These are phyloP conservation scores for Okapia johnstoni DNA, from an alignment of 2,113 vertebrate genomes.

Conservation along the genomic window DNA sequence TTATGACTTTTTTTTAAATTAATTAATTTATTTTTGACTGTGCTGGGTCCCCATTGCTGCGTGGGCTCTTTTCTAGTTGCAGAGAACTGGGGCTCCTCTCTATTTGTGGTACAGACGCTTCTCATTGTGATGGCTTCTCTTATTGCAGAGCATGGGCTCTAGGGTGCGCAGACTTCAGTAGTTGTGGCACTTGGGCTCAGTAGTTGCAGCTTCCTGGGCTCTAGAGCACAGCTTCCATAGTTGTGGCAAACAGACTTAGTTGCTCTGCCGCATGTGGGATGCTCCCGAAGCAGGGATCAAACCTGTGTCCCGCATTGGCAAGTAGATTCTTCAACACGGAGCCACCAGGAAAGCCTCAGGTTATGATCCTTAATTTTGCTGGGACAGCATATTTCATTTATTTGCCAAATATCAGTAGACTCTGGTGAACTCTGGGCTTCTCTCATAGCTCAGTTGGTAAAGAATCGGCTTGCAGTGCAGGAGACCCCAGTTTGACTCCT, in stretches of 20 bases:
- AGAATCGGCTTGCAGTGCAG: background rate
- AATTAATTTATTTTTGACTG: background rate
- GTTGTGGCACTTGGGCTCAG: background rate
- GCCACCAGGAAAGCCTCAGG: background rate
- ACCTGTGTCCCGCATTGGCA: background rate
- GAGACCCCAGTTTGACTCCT: background rate
- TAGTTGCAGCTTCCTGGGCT: background rate
- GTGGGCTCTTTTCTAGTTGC: background rate
- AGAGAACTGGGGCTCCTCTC: background rate
- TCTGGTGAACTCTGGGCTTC: background rate
- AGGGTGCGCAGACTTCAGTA: background rate
- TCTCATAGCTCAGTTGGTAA: background rate
- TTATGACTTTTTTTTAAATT: background rate
- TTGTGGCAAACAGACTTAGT: background rate
- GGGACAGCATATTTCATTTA: background rate
- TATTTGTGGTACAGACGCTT: accelerated
- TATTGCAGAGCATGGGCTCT: background rate
- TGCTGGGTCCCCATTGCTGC: background rate
- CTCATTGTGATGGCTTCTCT: background rate
- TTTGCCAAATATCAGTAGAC: background rate
- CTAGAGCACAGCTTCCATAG: background rate
- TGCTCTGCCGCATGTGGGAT: background rate
- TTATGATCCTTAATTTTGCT: background rate
- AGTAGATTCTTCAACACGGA: background rate
- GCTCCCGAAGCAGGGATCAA: background rate